Evolutionary conservation across 2,888 invertebrate genomes (phyloP), one percentile per base, ranked within the genome.

Genomic region (Hybos culiciformis): DNA sequence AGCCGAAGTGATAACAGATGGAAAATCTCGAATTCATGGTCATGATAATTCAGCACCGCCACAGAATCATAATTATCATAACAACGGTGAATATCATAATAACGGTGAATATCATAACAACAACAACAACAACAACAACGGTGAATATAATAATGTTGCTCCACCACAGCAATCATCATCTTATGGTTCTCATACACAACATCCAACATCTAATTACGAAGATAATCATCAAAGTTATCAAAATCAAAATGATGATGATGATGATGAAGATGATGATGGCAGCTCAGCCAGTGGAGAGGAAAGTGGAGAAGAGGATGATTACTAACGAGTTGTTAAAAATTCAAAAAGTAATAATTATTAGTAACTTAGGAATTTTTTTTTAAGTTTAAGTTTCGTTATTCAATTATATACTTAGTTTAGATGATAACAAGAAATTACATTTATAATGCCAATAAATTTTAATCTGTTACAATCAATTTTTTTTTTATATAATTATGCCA

Each of bases 1-100:
- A 68, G 83, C 67, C 15, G 58, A 64, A 54, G 62, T 67, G 19
- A 60, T 61, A 43, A 59, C 58, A 20, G 59, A 65, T 47, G 66
- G 64, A 21, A 54, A 62, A 23, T 51, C 56, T 23, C 52, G 54
- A 11, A 44, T 56, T 42, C 59, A 65, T 44, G 61, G 62, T 36
- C 59, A 61, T 49, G 46, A 42, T 29, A 42, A 50, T 44, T 39
- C 46, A 37, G 54, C 53, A 37, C 41, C 44, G 23, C 45, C 48
- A 34, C 47, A 44, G 33, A 50, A 5, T 20, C 26, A 47, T 50
- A 15, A 34, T 17, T 7, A 29, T 26, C 33, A 24, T 15, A 37
- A 40, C 23, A 20, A 29, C 14, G 5, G 14, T 12, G 24, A 6
- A n/a, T n/a, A 23, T 37, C 23, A 37, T 19, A 42, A 26, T 34